Evolutionary conservation across 1,140 invertebrate genomes (phyloP).

Genomic region (Nephila pilipes): DNA sequence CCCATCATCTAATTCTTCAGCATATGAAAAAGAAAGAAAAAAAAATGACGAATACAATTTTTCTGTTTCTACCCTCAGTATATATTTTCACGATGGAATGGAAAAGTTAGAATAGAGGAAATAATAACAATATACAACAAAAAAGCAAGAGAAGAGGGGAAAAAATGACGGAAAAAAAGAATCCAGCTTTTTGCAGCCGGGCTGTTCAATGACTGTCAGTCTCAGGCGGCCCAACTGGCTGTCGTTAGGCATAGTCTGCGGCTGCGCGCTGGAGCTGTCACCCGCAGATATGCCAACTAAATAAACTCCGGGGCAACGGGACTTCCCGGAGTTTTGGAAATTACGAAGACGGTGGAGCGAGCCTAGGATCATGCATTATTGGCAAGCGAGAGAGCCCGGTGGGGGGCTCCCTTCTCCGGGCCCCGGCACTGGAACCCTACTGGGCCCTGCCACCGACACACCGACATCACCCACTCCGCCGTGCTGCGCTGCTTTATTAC

Average conservation of each 20-base stretch:
- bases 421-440: constrained; percentile 45
- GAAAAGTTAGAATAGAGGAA: not conserved
- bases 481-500: constrained; percentile 62
- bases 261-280: constrained; percentile 64
- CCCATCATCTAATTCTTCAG: not conserved
- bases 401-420: constrained; percentile 52
- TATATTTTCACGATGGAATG: not conserved
- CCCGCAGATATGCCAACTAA: constrained; percentile 63
- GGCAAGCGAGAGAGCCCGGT: constrained; percentile 67
- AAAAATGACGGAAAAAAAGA: not conserved
- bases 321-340: constrained; percentile 71
- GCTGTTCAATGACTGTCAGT: constrained; percentile 68
- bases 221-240: constrained; percentile 67
- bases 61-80: not conserved
- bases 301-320: constrained; percentile 67
- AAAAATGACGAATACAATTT: not conserved
- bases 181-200: constrained; percentile 54
- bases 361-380: constrained; percentile 67
- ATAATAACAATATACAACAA: not conserved
- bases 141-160: not conserved
- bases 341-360: constrained; percentile 70
- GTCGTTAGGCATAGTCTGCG: constrained; percentile 64
- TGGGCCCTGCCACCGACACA: constrained; percentile 58
- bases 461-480: constrained; percentile 60
- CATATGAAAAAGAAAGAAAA: not conserved